phyloP scores from a whole-genome alignment of 2,113 vertebrate species.

The Hydropotes inermis region DNA sequence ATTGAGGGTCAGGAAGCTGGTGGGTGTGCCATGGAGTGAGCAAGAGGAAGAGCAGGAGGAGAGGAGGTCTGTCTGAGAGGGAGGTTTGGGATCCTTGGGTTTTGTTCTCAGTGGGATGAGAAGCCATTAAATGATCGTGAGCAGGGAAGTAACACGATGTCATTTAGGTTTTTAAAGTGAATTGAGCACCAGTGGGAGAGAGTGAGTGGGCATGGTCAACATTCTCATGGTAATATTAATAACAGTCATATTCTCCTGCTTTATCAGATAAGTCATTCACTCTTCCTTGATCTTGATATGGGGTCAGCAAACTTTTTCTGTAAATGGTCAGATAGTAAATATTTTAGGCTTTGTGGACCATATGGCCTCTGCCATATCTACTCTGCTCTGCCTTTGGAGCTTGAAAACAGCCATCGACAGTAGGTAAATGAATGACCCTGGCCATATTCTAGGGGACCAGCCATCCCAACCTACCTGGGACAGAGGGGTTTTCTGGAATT shows the following conservation, averaged over 20 bases:
- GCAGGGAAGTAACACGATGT: neutral
- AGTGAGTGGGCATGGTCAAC: neutral
- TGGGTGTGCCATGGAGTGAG: fast-evolving
- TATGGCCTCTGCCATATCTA: neutral
- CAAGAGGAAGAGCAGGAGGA: neutral
- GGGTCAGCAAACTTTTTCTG: neutral
- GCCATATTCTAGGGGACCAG: neutral
- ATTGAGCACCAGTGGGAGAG: neutral
- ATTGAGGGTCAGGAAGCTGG: neutral
- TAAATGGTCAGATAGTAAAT: neutral
- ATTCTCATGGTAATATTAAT: neutral
- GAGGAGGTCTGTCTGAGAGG: neutral
- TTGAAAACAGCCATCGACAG: neutral
- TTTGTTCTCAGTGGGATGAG: neutral
- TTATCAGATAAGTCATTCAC: neutral
- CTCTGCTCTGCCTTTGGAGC: neutral
- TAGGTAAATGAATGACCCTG: neutral
- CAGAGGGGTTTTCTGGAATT: neutral
- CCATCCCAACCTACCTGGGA: neutral
- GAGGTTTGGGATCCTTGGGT: neutral
- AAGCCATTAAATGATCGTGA: neutral
- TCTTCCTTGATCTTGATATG: neutral
- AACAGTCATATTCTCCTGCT: neutral
- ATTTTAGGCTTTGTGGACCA: neutral
- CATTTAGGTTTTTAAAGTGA: neutral